Evolutionary conservation across 1,140 invertebrate species (phyloP).

Genomic region (Globodera rostochiensis): DNA sequence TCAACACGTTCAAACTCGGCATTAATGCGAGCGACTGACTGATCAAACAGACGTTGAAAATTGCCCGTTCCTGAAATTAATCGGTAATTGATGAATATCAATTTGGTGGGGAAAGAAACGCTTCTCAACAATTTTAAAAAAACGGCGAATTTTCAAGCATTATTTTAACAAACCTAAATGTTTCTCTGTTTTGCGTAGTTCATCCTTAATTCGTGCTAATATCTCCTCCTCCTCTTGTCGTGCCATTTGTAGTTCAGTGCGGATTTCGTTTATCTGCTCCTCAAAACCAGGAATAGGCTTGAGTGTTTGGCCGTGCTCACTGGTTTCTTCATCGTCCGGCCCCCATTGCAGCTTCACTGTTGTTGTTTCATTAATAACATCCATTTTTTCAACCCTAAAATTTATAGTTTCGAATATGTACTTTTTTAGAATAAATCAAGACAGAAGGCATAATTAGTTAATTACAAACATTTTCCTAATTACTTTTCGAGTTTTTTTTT

Average conservation of each 20-base stretch:
- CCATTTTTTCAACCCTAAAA: background rate
- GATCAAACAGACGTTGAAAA: constrained; percentile 51
- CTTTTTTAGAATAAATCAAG: no score
- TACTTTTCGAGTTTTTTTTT: no score
- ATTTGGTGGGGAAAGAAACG: constrained; percentile 30
- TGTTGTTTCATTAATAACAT: background rate
- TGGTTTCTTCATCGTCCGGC: constrained; percentile 2
- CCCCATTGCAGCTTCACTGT: background rate
- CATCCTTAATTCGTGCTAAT: constrained; percentile 40
- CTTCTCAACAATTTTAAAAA: background rate
- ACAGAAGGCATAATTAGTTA: no score
- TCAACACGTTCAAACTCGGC: constrained; percentile 54
- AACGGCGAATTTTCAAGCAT: background rate
- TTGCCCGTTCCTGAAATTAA: constrained; percentile 42
- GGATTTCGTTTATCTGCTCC: constrained; percentile 27
- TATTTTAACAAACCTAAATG: constrained; percentile 11
- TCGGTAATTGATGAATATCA: background rate
- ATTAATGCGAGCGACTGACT: constrained; percentile 54
- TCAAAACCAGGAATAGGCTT: constrained; percentile 1
- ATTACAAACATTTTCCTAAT: no score
- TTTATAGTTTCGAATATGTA: background rate
- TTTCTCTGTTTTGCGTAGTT: constrained; percentile 37
- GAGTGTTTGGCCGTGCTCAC: background rate
- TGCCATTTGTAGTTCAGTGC: constrained; percentile 30
- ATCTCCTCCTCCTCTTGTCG: constrained; percentile 46